A percentile compares a stretch with the other conserved stretches of the same genome.
These are phyloP conservation scores for Rutpela maculata DNA, from an alignment of 2,888 invertebrate species.

Conservation along the genomic window DNA sequence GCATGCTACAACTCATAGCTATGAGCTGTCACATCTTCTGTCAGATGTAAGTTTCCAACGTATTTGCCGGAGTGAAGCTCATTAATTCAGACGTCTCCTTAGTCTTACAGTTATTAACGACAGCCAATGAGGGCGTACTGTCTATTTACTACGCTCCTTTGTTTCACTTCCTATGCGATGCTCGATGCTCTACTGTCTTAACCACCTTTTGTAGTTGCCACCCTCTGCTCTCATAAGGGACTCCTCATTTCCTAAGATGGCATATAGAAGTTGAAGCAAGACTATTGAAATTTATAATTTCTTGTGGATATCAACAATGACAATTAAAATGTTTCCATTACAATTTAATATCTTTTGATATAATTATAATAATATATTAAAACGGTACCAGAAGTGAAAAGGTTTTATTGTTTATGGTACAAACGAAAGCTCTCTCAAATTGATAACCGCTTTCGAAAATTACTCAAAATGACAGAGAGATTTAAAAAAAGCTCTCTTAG, in stretches of 20 bases:
- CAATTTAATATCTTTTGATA: background rate
- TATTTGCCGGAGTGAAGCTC: constrained; percentile 62
- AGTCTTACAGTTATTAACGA: constrained; percentile 72
- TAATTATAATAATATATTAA: too few relatives aligned
- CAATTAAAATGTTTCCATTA: background rate
- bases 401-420: too few relatives aligned
- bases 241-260: constrained; percentile 11
- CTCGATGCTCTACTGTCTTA: constrained; percentile 59
- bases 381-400: too few relatives aligned
- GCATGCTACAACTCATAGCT: constrained; percentile 43
- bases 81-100: constrained; percentile 72
- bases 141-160: constrained; percentile 70
- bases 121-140: constrained; percentile 70
- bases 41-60: constrained; percentile 58
- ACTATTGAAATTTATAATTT: constrained; percentile 3
- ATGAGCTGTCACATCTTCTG: constrained; percentile 60
- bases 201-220: constrained; percentile 59
- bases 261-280: constrained; percentile 13
- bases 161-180: constrained; percentile 63
- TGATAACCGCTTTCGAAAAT: too few relatives aligned
- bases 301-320: background rate
- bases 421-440: too few relatives aligned
- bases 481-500: too few relatives aligned
- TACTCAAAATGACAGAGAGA: too few relatives aligned
- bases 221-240: constrained; percentile 41